These are phyloP conservation scores for Brachionus sp. DNA, from an alignment of 1,140 invertebrate genomes.

Conservation along the genomic window DNA sequence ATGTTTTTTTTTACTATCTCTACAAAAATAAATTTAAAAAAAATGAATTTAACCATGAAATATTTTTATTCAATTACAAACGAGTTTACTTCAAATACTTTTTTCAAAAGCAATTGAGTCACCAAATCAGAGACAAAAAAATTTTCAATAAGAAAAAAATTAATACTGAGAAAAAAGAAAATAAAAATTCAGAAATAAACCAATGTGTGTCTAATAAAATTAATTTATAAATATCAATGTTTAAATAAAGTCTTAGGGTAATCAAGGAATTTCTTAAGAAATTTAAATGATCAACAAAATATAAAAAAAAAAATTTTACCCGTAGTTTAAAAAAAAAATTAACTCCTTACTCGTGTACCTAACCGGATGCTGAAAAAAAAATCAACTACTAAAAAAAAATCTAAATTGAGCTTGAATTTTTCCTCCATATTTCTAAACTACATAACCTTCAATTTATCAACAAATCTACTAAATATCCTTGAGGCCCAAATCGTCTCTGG, in stretches of 20 bases:
- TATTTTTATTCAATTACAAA: slow-evolving; percentile 25
- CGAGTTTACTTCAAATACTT: not conserved
- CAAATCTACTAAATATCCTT: slow-evolving; percentile 25
- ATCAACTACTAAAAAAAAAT: slow-evolving; percentile 24
- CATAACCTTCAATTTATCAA: slow-evolving; percentile 6
- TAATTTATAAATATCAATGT: not conserved
- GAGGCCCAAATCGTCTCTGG: not conserved
- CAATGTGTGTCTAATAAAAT: not conserved
- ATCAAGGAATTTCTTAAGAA: not conserved
- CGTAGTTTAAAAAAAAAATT: not conserved
- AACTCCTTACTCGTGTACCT: not conserved
- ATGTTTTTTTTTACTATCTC: not conserved
- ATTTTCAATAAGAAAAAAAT: not conserved
- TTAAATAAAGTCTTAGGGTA: not conserved
- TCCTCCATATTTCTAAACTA: not conserved
- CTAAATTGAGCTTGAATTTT: not conserved
- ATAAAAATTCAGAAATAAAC: not conserved
- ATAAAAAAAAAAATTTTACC: not conserved
- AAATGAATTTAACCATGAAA: not conserved
- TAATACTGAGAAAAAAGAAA: not conserved
- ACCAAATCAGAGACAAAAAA: not conserved
- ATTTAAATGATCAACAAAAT: not conserved
- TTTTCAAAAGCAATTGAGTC: slow-evolving; percentile 10
- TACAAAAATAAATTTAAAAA: not conserved
- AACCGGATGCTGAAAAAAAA: slow-evolving; percentile 16